Conservation (phyloP, 2,797 vertebrate genomes). For the Silurus aristotelis region DNA sequence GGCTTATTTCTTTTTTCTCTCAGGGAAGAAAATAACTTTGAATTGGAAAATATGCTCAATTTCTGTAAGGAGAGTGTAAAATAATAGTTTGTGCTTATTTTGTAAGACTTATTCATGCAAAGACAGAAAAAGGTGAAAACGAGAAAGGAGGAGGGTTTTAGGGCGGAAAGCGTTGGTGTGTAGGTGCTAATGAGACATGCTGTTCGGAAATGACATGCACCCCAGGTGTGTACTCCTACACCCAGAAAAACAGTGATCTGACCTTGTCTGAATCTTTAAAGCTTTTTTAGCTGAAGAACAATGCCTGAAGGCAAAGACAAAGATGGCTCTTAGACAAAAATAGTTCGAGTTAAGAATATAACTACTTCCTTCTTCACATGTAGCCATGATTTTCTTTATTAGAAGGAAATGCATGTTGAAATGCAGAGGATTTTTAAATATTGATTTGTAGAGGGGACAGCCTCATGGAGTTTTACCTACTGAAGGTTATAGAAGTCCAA, state of each 20-base stretch:
- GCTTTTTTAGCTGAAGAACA: conserved; percentile 7
- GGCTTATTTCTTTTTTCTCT: conserved; percentile 5
- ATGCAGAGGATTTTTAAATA: not conserved
- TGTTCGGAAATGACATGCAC: conserved; percentile 21
- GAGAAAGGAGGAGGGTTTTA: not conserved
- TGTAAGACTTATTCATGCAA: conserved; percentile 4
- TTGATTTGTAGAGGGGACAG: not conserved
- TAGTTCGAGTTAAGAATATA: not conserved
- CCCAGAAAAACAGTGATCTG: conserved; percentile 6
- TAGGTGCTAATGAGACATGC: conserved; percentile 37
- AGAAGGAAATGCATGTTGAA: not conserved
- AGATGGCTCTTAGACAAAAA: not conserved
- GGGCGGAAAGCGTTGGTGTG: not conserved
- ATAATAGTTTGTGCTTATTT: conserved; percentile 27
- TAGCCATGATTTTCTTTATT: not conserved
- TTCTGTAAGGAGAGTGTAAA: not conserved
- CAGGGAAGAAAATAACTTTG: conserved; percentile 12
- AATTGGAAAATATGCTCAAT: not conserved
- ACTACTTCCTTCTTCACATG: not conserved
- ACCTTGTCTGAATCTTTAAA: conserved; percentile 19
- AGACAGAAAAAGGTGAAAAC: not conserved
- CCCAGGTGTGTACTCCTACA: conserved; percentile 20
- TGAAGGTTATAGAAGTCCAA: not conserved
- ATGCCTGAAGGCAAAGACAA: not conserved
- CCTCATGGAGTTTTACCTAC: not conserved